phyloP scores from a whole-genome alignment of 2,113 vertebrate species.

The Oryzias woworae region DNA sequence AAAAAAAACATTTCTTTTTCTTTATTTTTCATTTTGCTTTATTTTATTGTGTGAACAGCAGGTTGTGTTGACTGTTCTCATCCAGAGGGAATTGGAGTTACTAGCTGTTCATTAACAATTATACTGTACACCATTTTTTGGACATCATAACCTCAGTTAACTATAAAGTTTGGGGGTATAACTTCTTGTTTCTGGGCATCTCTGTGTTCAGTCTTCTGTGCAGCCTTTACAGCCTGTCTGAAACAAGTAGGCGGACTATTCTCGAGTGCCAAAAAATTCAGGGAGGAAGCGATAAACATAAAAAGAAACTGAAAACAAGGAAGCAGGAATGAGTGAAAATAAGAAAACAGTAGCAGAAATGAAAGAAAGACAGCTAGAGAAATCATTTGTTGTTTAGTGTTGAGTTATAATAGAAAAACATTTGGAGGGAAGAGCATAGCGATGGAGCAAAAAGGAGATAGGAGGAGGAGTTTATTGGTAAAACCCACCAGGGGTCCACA shows the following conservation, averaged over 20 bases:
- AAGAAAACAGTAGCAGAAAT: neutral
- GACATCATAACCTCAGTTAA: neutral
- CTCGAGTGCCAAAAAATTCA: slow-evolving; percentile 48
- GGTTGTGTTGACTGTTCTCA: slow-evolving; percentile 7
- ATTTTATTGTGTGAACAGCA: neutral
- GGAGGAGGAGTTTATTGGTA: slow-evolving; percentile 28
- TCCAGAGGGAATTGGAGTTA: slow-evolving; percentile 9
- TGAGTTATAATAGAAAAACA: neutral
- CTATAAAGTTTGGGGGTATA: slow-evolving; percentile 1
- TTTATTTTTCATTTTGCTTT: too few species aligned
- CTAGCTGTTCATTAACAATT: neutral
- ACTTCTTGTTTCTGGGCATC: slow-evolving; percentile 29
- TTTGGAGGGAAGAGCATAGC: slow-evolving; percentile 1
- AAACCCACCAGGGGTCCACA: slow-evolving; percentile 44
- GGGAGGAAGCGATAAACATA: slow-evolving; percentile 4
- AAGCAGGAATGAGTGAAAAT: neutral
- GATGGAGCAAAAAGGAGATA: neutral
- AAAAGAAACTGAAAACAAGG: neutral
- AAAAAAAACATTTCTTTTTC: too few species aligned
- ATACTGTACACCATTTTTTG: slow-evolving; percentile 3
- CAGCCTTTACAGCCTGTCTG: slow-evolving; percentile 35
- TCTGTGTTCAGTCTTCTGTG: slow-evolving; percentile 43
- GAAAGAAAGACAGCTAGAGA: neutral
- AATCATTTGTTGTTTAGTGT: neutral
- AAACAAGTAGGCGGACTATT: slow-evolving; percentile 40